Percentiles rank a stretch among this genome's conserved stretches.
Evolutionary conservation across 2,797 vertebrate genomes (phyloP).

Genomic region (Dendrocincla fuliginosa): DNA sequence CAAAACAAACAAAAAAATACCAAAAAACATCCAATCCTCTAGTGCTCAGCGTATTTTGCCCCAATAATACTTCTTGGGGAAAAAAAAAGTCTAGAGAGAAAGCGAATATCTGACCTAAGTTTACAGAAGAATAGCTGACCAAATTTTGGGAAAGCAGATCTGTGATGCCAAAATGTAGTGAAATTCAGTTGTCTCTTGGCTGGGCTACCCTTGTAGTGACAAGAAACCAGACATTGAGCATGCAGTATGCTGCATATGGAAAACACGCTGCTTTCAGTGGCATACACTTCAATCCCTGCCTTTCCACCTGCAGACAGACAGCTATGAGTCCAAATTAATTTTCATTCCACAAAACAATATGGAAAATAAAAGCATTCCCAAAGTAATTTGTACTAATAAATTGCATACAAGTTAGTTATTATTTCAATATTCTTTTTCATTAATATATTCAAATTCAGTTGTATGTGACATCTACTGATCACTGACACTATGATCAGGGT

Average conservation of each 20-base stretch:
- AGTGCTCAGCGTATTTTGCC: not conserved
- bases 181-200: not conserved
- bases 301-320: not conserved
- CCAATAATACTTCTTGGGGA: not conserved
- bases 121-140: not conserved
- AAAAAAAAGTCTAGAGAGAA: not conserved
- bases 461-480: not conserved
- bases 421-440: not conserved
- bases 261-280: not conserved
- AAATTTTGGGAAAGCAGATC: not conserved
- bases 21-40: not conserved
- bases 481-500: not conserved
- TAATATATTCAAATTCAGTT: not conserved
- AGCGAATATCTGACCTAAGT: not conserved
- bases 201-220: not conserved
- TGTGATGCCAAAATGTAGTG: not conserved
- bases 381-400: not conserved
- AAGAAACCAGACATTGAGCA: not conserved
- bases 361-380: not conserved
- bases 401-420: not conserved
- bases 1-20: not conserved
- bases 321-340: not conserved
- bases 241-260: not conserved
- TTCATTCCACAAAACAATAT: not conserved
- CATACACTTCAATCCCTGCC: not conserved